Conservation (phyloP, 2,888 invertebrate genomes). For the Sarcophaga subvicina region DNA sequence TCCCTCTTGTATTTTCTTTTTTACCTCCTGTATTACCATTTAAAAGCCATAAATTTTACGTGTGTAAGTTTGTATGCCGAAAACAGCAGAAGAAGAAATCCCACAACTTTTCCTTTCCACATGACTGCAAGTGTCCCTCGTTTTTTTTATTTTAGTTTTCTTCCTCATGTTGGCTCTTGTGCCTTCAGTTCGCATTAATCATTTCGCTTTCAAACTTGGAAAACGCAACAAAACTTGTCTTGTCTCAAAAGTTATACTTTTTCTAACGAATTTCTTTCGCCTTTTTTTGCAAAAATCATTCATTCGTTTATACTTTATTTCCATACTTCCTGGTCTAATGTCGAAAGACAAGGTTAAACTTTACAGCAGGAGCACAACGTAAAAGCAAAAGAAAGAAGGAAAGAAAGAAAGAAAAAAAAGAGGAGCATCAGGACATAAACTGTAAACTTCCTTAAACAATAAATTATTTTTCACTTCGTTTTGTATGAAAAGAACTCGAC, state of each 20-base stretch:
- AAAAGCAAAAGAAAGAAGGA: too few relatives aligned
- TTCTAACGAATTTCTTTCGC: too few relatives aligned
- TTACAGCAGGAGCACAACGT: not conserved
- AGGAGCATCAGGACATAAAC: constrained; percentile 35
- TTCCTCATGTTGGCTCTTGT: not conserved
- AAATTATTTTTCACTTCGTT: constrained; percentile 58
- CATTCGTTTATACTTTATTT: constrained; percentile 57
- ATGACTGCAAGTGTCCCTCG: constrained; percentile 70
- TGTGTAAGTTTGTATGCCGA: constrained; percentile 14
- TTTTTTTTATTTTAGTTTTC: constrained; percentile 26
- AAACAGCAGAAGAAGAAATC: constrained; percentile 36
- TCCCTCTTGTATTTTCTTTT: not conserved
- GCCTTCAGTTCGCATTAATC: constrained; percentile 56
- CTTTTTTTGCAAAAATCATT: constrained; percentile 21
- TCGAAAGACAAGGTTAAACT: constrained; percentile 17
- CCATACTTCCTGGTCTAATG: constrained; percentile 46
- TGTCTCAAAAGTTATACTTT: constrained; percentile 30
- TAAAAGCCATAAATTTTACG: constrained; percentile 52
- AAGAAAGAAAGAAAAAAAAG: not conserved
- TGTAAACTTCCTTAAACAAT: constrained; percentile 65
- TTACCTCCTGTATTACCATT: constrained; percentile 28
- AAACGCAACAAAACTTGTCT: constrained; percentile 66
- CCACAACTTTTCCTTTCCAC: constrained; percentile 71
- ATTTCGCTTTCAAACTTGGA: constrained; percentile 63
- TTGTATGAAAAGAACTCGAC: not conserved